phyloP scores from a whole-genome alignment of 2,113 vertebrate species.

The Acanthochromis polyacanthus region DNA sequence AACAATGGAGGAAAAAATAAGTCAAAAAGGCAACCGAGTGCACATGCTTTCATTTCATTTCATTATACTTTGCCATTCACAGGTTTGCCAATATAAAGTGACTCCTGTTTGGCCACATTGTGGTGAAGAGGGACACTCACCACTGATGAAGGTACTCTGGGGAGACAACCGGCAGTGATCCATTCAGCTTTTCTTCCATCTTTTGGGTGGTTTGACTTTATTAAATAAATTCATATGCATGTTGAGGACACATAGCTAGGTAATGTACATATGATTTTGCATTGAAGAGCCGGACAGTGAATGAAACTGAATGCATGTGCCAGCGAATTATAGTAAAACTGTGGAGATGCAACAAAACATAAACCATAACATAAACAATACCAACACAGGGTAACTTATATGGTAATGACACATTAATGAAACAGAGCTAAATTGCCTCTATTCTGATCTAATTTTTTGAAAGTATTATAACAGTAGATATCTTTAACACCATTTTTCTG shows the following conservation, averaged over 20 bases:
- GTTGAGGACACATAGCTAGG: conserved; percentile 54
- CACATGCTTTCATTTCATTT: conserved; percentile 76
- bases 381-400: conserved; percentile 1
- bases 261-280: conserved; percentile 35
- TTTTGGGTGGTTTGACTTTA: conserved; percentile 77
- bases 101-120: conserved; percentile 50
- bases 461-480: not conserved
- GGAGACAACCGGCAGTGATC: conserved; percentile 84
- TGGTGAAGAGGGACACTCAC: conserved; percentile 80
- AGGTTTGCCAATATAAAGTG: not conserved
- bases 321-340: conserved; percentile 17
- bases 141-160: conserved; percentile 87
- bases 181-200: conserved; percentile 86
- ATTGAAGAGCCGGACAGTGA: conserved; percentile 39
- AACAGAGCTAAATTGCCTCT: not conserved
- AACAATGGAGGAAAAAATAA: conserved; percentile 32
- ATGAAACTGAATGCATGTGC: conserved; percentile 75
- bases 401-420: not conserved
- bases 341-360: conserved; percentile 7
- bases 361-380: conserved; percentile 18
- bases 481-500: not conserved
- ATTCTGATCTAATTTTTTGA: not conserved
- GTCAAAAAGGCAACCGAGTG: conserved; percentile 2
- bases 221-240: conserved; percentile 75
- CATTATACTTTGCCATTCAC: conserved; percentile 55